These are phyloP conservation scores for Nothobranchius kuhntae DNA, from an alignment of 2,113 vertebrate species.

Conservation along the genomic window DNA sequence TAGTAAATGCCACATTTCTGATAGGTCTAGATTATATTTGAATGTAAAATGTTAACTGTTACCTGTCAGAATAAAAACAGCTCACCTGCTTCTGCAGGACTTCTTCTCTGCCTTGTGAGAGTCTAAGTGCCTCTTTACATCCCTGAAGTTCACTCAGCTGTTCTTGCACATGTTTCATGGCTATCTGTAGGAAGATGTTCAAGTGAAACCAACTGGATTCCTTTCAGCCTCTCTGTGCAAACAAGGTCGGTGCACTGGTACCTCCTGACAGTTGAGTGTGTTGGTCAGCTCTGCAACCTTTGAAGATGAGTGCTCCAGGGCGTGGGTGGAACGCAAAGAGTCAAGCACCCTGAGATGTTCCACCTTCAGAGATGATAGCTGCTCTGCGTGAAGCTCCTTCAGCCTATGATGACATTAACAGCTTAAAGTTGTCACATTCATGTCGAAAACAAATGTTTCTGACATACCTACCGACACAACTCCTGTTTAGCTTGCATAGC, in stretches of 20 bases:
- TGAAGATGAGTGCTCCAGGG: constrained; percentile 87
- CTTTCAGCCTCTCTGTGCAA: too few species aligned
- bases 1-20: too few species aligned
- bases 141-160: constrained; percentile 83
- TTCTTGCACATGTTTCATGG: constrained; percentile 86
- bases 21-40: too few species aligned
- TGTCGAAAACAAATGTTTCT: background rate
- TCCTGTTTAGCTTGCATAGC: constrained; percentile 75
- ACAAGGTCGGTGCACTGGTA: constrained; percentile 45
- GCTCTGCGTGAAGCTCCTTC: constrained; percentile 76
- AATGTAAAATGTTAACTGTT: too few species aligned
- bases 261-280: constrained; percentile 86
- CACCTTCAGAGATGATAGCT: constrained; percentile 78
- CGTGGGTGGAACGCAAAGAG: constrained; percentile 80
- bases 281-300: constrained; percentile 85
- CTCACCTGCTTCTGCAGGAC: constrained; percentile 80
- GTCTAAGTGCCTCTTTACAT: constrained; percentile 80
- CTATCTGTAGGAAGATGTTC: constrained; percentile 72
- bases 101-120: constrained; percentile 86
- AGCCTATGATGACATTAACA: constrained; percentile 62
- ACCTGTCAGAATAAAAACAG: background rate
- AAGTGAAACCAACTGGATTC: background rate
- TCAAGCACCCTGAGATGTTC: constrained; percentile 84
- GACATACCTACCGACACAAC: constrained; percentile 68
- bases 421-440: background rate